These are phyloP conservation scores for Odontomyia ornata DNA, from an alignment of 2,888 invertebrate genomes.

Conservation along the genomic window DNA sequence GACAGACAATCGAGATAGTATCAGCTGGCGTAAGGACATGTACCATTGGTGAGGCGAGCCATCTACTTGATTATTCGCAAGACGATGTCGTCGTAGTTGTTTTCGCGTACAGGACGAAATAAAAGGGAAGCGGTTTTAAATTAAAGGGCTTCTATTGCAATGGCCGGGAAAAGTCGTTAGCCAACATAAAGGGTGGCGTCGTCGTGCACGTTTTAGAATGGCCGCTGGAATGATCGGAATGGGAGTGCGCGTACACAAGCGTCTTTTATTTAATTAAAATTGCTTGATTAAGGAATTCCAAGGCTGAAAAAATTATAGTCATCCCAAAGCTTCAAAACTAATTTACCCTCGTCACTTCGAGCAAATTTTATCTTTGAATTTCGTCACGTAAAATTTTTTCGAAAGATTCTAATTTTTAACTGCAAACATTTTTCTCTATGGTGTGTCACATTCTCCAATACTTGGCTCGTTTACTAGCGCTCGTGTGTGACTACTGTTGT, in stretches of 20 bases:
- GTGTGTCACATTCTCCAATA: background rate
- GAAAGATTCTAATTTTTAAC: background rate
- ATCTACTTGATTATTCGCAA: constrained; percentile 32
- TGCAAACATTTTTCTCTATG: background rate
- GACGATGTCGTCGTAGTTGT: constrained; percentile 18
- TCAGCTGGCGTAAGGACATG: constrained; percentile 27
- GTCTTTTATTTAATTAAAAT: constrained; percentile 43
- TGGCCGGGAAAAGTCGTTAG: background rate
- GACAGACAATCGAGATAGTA: background rate
- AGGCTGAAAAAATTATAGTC: constrained; percentile 16
- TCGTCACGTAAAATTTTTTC: constrained; percentile 34
- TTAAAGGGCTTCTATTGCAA: constrained; percentile 17
- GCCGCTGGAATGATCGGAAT: background rate
- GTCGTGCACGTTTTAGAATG: background rate
- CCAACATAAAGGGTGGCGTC: background rate
- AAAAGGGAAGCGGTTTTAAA: constrained; percentile 29
- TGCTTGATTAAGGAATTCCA: constrained; percentile 43
- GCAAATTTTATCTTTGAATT: constrained; percentile 33
- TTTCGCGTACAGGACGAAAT: constrained; percentile 3
- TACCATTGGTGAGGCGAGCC: constrained; percentile 18
- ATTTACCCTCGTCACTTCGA: constrained; percentile 38
- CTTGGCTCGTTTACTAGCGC: background rate
- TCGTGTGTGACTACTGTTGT: too few species aligned
- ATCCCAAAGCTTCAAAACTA: constrained; percentile 25
- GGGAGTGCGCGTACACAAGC: background rate